A percentile compares a stretch with the other conserved stretches of the same genome.
Evolutionary conservation across 1,140 invertebrate genomes (phyloP).

Genomic region (Drosophila nannoptera): DNA sequence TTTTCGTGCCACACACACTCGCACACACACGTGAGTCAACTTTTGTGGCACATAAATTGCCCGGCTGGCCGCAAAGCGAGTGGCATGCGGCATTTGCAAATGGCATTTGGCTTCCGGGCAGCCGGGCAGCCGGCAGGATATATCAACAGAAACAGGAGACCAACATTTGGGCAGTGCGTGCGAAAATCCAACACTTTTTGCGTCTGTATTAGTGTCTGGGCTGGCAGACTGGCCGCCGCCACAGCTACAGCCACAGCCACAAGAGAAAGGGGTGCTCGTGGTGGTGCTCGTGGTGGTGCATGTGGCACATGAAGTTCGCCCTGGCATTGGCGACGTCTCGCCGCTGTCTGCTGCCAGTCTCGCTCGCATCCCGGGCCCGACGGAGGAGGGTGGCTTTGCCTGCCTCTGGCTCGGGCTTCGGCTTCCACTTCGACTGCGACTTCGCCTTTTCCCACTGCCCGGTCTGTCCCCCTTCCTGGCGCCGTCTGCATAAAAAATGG

Average conservation of each 20-base stretch:
- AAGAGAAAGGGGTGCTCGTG: background rate
- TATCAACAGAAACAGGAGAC: conserved; percentile 41
- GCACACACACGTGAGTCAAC: conserved; percentile 21
- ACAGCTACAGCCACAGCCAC: conserved; percentile 37
- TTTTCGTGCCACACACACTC: conserved; percentile 3
- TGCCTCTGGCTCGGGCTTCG: conserved; percentile 11
- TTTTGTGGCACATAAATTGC: conserved; percentile 71
- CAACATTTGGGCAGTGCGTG: conserved; percentile 52
- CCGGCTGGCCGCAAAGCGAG: conserved; percentile 54
- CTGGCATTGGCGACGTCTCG: conserved; percentile 62
- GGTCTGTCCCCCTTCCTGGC: conserved; percentile 16
- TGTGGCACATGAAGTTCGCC: conserved; percentile 24
- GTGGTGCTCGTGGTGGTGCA: background rate
- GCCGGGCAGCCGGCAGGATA: conserved; percentile 52
- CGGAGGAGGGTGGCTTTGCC: conserved; percentile 51
- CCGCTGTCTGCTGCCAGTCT: conserved; percentile 71
- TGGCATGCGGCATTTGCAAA: conserved; percentile 53
- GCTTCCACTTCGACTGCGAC: background rate
- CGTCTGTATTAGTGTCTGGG: conserved; percentile 43
- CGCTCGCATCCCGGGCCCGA: conserved; percentile 5
- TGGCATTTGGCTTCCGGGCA: conserved; percentile 72
- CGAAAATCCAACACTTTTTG: conserved; percentile 73
- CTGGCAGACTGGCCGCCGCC: conserved; percentile 69
- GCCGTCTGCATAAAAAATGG: conserved; percentile 40
- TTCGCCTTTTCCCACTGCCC: too few species aligned